Base-by-base conservation (phyloP, 2,797 vertebrate genomes). In the Poeciliopsis turneri region DNA sequence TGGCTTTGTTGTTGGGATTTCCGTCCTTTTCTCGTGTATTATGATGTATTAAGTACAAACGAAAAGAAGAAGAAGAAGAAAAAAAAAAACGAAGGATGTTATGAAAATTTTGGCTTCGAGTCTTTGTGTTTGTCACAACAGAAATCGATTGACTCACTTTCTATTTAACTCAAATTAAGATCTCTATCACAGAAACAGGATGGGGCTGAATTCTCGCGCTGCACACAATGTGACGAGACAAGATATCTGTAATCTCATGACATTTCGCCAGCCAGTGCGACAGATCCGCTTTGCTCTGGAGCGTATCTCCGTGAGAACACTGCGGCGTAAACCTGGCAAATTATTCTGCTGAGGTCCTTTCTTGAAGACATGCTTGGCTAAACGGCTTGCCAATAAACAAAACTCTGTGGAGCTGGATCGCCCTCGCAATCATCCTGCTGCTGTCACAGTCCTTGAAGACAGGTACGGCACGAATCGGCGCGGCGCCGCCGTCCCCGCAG, bases 321-420 rank as follows among this genome's bases (percentile, higher is more conserved):
- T 20, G 71, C 87, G n/a, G 83, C 80, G 36, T 69, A 69, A 86
- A 80, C 88, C 75, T 70, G 82, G 85, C 90, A 83, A 87, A 89
- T 89, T 72, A 86, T 91, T 88, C 87, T 87, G 86, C 79, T 33
- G 80, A 85, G 75, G 82, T 84, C 51, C 10, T 92, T 90, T 82
- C 39, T 90, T 82, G 71, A 88, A 81, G 85, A 82, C 86, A 87
- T 66, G 78, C 87, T 86, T 68, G 80, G 84, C 83, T 89, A 88
- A 91, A 89, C 87, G 69, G 85, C 84, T 25, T 88, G 78, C 74
- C 84, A 85, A 88, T 87, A 90, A 89, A 87, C 83, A 85, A 90
- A 84, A 86, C 57, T 82, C 84, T 77, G 78, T 51, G 77, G 84
- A 87, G 81, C 75, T 80, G 83, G 90, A 87, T 90, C 87, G 86